Evolutionary conservation across 2,113 vertebrate genomes (phyloP).

Genomic region (Danionella cerebrum): DNA sequence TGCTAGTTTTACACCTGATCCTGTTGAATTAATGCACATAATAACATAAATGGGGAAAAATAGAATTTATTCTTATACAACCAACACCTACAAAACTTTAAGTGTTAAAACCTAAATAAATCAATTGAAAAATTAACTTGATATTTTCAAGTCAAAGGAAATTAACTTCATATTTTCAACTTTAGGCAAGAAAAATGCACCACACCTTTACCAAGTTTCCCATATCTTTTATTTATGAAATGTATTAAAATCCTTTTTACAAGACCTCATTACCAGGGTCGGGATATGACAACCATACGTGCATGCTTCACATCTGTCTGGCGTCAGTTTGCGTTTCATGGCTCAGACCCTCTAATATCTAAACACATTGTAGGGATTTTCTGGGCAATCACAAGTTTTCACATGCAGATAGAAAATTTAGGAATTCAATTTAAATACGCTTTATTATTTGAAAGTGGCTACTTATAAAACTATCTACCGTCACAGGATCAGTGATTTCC

Average conservation of each 20-base stretch:
- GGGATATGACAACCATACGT: constrained; percentile 86
- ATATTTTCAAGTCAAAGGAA: too few relatives aligned
- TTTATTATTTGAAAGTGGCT: constrained; percentile 37
- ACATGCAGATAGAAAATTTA: constrained; percentile 88
- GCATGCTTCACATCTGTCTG: constrained; percentile 89
- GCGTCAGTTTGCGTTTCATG: constrained; percentile 77
- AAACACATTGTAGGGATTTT: constrained; percentile 75
- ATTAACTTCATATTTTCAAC: too few relatives aligned
- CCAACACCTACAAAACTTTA: too few relatives aligned
- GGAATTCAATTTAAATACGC: constrained; percentile 46
- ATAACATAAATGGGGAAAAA: too few relatives aligned
- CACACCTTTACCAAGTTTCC: background rate
- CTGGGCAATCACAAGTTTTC: constrained; percentile 81
- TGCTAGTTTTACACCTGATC: too few relatives aligned
- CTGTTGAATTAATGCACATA: too few relatives aligned
- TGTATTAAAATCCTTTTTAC: constrained; percentile 99
- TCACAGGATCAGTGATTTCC: constrained; percentile 59
- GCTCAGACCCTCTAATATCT: constrained; percentile 73
- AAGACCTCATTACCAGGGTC: constrained; percentile 85
- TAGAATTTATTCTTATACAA: too few relatives aligned
- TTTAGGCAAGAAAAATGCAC: too few relatives aligned
- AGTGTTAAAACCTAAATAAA: too few relatives aligned
- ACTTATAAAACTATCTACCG: constrained; percentile 66
- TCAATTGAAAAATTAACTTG: too few relatives aligned
- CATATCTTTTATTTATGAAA: constrained; percentile 87